Conservation (phyloP, 2,113 vertebrate genomes). For the Greenwoodochromis staneri region DNA sequence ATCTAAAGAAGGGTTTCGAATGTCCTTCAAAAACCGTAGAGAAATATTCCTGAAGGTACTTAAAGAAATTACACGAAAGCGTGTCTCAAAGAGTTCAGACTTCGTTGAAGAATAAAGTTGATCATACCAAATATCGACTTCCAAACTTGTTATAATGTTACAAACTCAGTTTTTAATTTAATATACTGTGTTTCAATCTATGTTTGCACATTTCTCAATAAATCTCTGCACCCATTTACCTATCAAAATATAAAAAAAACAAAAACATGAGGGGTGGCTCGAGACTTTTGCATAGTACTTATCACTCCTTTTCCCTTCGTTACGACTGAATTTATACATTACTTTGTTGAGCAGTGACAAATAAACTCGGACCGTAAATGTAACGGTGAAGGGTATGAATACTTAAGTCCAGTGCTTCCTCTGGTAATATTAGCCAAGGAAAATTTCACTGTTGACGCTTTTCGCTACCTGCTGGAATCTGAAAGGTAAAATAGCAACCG, state of each 20-base stretch:
- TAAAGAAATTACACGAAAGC: not conserved
- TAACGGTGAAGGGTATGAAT: not conserved
- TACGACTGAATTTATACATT: not conserved
- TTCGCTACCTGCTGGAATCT: not conserved
- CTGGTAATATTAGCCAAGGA: not conserved
- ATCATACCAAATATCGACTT: not conserved
- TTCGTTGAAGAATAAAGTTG: not conserved
- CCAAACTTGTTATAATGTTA: not conserved
- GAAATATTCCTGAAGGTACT: not conserved
- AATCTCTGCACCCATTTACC: not conserved
- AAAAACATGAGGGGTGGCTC: not conserved
- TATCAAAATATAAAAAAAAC: not conserved
- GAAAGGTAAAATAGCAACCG: not conserved
- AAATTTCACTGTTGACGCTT: not conserved
- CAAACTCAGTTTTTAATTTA: not conserved
- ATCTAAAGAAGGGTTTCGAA: not conserved
- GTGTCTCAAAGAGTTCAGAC: not conserved
- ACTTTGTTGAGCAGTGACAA: not conserved
- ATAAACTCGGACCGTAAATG: not conserved
- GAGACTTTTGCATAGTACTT: not conserved
- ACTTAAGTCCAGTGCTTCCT: not conserved
- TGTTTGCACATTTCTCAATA: not conserved
- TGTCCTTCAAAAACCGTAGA: not conserved
- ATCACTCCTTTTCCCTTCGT: not conserved
- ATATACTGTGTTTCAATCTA: not conserved